Evolutionary conservation across 35 echinoderm and acorn worm species (phyloP), one percentile per base, ranked within the genome.

Genomic region (Holothuria glaberrima): DNA sequence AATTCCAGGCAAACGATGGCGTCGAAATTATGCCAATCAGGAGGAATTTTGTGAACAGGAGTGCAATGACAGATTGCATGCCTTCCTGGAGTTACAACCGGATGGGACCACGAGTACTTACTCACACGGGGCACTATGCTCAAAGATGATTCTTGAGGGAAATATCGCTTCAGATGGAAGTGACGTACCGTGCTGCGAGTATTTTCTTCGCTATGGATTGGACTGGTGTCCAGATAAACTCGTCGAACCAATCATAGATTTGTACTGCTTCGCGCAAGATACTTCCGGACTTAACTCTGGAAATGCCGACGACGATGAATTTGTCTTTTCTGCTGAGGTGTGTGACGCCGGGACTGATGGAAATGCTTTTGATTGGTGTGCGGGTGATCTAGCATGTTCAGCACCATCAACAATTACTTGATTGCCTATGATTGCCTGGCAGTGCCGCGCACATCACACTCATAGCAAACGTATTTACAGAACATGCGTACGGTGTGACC

Each of bases 1-100:
- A 48, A 82, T 82, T 57, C 77, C 77, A 59, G 77, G 77, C 33
- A 82, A 82, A 59, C 36, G 77, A 59, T 82, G 44, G 44, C 77
- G 77, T 29, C 77, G 77, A 82, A 31, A 57, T 21, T 18, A 30
- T 28, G 4, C 16, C 33, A 82, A 48, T 82, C 54, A 52, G 48
- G 46, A 57, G 24, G 46, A 82, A 17, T 82, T 82, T 82, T 82
- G 77, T 31, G 48, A 82, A 59, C 9, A 5, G 12, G 77, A 82
- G 48, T 82, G 77, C 20, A 9, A 57, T 16, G 54, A 59, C 77
- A 35, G 77, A 59, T 26, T 82, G 77, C 36, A 82, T 25, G 77
- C 77, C 12, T 82, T 82, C 77, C 28, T 82, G 77, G 36, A 46
- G 19, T 46, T 82, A 0, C 2, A 29, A 9, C 13, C 20, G 10